Conservation (phyloP, 2,797 vertebrate species). For the Cirrhinus molitorella region DNA sequence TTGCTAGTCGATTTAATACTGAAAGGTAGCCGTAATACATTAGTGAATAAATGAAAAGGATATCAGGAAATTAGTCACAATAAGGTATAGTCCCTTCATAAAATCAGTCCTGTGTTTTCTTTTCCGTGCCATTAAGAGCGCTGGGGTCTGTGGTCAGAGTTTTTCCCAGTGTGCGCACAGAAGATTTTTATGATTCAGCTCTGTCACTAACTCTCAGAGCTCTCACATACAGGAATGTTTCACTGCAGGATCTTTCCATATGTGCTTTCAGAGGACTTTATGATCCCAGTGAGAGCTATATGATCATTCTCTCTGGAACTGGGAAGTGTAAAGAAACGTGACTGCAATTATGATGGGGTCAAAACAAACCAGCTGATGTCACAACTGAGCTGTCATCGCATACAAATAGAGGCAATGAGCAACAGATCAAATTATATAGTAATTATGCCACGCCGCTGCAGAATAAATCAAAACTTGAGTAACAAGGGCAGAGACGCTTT, state of each 20-base stretch:
- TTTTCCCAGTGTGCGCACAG: neutral
- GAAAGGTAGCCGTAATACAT: too few relatives aligned
- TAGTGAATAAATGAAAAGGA: too few relatives aligned
- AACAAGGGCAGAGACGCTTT: neutral
- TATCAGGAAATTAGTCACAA: too few relatives aligned
- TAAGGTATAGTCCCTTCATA: too few relatives aligned
- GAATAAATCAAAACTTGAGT: neutral
- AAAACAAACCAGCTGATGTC: neutral
- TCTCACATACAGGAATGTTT: conserved; percentile 16
- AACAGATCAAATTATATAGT: neutral
- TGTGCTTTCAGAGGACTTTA: conserved; percentile 16
- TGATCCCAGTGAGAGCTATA: neutral
- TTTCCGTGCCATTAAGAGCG: neutral
- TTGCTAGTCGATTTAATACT: too few relatives aligned
- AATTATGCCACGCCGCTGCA: neutral
- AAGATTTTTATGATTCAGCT: neutral
- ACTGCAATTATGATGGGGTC: neutral
- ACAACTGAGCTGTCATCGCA: neutral
- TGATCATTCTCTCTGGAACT: neutral
- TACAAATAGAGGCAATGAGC: neutral
- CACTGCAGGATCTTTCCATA: conserved; percentile 26
- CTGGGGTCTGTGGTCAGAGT: neutral
- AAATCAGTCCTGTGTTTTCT: neutral
- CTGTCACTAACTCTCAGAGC: conserved; percentile 1
- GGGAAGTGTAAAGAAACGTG: neutral